These are phyloP conservation scores for Sebastes kiyomatsui DNA, from an alignment of 2,797 vertebrate genomes.

Conservation along the genomic window DNA sequence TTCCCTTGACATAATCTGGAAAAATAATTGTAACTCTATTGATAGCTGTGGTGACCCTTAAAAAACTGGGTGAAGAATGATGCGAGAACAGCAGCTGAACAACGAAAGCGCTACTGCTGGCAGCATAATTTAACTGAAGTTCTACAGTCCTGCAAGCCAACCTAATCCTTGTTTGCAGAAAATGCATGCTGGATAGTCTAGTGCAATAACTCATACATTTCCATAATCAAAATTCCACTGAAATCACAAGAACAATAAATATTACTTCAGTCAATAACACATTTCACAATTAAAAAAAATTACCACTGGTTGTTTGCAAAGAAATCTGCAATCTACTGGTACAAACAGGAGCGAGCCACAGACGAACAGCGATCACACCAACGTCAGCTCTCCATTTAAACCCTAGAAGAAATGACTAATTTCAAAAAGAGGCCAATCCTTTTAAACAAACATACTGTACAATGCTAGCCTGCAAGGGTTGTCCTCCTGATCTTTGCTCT, in stretches of 20 bases:
- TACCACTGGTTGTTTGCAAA: background rate
- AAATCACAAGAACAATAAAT: background rate
- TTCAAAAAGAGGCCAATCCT: background rate
- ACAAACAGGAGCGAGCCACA: background rate
- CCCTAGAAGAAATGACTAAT: background rate
- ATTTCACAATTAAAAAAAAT: background rate
- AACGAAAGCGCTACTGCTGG: background rate
- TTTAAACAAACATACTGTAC: constrained; percentile 1
- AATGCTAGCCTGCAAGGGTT: background rate
- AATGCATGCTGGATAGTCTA: background rate
- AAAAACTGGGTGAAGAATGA: background rate
- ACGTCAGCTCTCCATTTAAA: background rate
- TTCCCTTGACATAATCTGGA: background rate
- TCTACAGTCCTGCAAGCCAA: background rate
- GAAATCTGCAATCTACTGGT: background rate
- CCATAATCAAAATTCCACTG: background rate
- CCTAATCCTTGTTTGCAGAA: background rate
- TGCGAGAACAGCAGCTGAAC: background rate
- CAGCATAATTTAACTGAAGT: background rate
- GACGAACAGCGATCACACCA: background rate
- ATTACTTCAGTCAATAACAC: background rate
- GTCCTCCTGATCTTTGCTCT: background rate
- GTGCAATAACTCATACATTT: background rate
- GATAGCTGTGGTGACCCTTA: background rate
- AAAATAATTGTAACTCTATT: background rate